Evolutionary conservation across 2,888 invertebrate species (phyloP).

Genomic region (Spialia ferax): DNA sequence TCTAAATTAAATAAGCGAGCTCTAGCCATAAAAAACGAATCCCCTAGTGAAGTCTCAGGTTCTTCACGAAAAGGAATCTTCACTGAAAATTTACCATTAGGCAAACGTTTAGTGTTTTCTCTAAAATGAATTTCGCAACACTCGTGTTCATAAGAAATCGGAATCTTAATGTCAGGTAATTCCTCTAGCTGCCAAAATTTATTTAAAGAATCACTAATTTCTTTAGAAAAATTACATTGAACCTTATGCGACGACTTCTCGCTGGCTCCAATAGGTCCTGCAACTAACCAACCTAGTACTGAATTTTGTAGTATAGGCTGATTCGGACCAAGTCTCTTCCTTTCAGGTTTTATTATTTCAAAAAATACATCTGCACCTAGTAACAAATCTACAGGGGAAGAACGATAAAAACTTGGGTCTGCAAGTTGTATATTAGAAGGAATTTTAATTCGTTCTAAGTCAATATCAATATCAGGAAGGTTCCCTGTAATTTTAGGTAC

Average conservation of each 20-base stretch:
- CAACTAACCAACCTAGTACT: background rate
- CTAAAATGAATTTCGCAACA: background rate
- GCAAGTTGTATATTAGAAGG: background rate
- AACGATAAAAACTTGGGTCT: background rate
- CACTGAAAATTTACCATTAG: background rate
- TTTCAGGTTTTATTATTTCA: background rate
- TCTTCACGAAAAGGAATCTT: background rate
- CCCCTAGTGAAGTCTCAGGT: background rate
- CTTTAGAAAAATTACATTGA: background rate
- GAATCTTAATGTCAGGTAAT: background rate
- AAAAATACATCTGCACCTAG: slow-evolving; percentile 6
- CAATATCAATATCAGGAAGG: background rate
- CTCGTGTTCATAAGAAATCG: background rate
- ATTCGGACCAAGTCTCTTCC: background rate
- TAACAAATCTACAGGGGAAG: background rate
- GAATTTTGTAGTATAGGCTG: background rate
- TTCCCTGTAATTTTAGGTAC: slow-evolving; percentile 1
- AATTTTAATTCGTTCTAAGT: background rate
- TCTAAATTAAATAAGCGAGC: background rate
- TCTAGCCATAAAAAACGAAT: background rate
- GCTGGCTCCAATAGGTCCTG: background rate
- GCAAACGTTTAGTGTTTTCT: background rate
- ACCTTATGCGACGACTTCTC: background rate
- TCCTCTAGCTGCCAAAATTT: background rate
- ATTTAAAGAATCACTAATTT: background rate